Evolutionary conservation across 2,888 invertebrate genomes (phyloP).

Genomic region (Pandemis heparana): DNA sequence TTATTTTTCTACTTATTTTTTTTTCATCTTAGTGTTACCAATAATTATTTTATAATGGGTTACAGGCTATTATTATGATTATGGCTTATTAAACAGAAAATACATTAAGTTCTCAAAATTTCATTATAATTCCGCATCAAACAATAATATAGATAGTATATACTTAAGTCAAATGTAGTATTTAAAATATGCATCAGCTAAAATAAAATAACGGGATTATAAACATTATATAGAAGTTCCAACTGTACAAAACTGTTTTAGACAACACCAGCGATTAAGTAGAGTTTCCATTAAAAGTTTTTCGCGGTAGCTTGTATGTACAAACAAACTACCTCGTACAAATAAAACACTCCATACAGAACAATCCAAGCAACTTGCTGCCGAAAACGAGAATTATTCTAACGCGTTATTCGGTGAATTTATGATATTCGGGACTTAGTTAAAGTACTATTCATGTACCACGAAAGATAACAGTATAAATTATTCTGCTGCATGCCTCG

Average conservation of each 20-base stretch:
- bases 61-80: too few relatives aligned
- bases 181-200: background rate
- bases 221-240: constrained; percentile 1
- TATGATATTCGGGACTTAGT: constrained; percentile 31
- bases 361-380: constrained; percentile 12
- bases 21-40: too few relatives aligned
- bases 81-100: too few relatives aligned
- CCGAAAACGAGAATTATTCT: constrained; percentile 25
- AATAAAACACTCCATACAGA: constrained; percentile 11
- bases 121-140: background rate
- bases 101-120: too few relatives aligned
- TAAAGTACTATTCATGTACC: constrained; percentile 38
- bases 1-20: too few relatives aligned
- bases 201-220: background rate
- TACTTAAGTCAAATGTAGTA: background rate
- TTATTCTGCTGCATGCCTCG: constrained; percentile 41
- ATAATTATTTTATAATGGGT: too few relatives aligned
- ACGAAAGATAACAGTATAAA: constrained; percentile 42
- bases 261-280: constrained; percentile 5
- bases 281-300: constrained; percentile 31
- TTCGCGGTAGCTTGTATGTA: constrained; percentile 12
- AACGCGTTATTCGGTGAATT: constrained; percentile 25
- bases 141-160: background rate
- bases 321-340: constrained; percentile 6
- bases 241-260: constrained; percentile 8